Evolutionary conservation across 2,888 invertebrate species (phyloP), one percentile per base, ranked within the genome.

Genomic region (Amphipoea oculea): DNA sequence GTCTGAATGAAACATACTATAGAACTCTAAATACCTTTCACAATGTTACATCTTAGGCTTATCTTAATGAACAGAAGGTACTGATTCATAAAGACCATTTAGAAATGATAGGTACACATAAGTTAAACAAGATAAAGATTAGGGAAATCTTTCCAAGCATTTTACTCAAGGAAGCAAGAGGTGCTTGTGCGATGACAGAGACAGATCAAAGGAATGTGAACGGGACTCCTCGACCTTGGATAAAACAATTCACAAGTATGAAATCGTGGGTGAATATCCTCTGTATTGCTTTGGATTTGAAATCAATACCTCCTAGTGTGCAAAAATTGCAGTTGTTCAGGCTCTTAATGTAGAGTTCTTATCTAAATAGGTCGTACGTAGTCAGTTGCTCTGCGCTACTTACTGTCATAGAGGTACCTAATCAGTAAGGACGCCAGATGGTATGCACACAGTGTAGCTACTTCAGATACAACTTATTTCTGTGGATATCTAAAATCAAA

Each of bases 231-330:
- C 42, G 84, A 72, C 74, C 71, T 84, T 79, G 62, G 2, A 68
- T 67, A 71, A 74, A 76, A 74, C 74, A 51, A 74, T 79, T 74
- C 54, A 71, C 36, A 63, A 84, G 54, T 71, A 29, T 57, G 42
- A 54, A 79, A 51, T 69, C 66, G 14, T n/a, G 42, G 54, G 45
- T 60, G 23, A 48, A 23, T 42, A 60, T 36, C 17, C 40, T 63
- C 62, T 57, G 40, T 48, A 72, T 63, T 71, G 14, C 63, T 77
- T 78, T 57, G 17, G 14, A 54, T 73, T 78, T 83, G 11, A 84
- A 78, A 70, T 84, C 40, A 69, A 73, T 60, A 65, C 60, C 51
- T 54, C 11, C 45, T 70, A 40, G 36, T 48, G n/a, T 69, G 40
- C n/a, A n/a, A n/a, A n/a, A n/a, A 54, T 29, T 57, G 17, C 45